These are phyloP conservation scores for Drosophila engyochracea DNA, from an alignment of 2,888 invertebrate species.

Conservation along the genomic window DNA sequence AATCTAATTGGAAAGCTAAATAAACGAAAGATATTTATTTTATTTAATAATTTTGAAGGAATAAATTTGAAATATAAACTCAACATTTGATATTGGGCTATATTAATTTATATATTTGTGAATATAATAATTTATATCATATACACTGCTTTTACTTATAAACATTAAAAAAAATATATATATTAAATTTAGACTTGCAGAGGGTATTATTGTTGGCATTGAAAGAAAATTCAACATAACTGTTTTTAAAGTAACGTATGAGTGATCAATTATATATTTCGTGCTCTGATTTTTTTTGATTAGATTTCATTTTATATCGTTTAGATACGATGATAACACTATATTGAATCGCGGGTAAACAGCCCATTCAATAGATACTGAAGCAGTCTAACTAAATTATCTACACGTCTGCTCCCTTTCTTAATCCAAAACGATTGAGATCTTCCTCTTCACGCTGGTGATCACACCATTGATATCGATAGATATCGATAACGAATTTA, in stretches of 20 bases:
- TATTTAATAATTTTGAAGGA: neutral
- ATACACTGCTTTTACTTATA: neutral
- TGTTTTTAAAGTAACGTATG: neutral
- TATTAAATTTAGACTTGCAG: neutral
- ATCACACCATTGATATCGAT: neutral
- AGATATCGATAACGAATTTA: neutral
- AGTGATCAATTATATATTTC: neutral
- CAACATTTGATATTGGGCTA: neutral
- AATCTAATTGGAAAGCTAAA: slow-evolving; percentile 21
- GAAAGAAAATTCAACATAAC: neutral
- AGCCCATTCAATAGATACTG: neutral
- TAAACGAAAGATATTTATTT: neutral
- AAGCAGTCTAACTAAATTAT: neutral
- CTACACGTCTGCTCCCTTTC: neutral
- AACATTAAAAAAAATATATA: neutral
- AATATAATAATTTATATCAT: neutral
- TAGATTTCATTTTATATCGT: neutral
- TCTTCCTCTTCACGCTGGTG: neutral
- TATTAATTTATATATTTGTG: neutral
- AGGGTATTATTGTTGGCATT: neutral
- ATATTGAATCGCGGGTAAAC: neutral
- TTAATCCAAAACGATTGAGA: neutral
- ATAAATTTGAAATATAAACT: neutral
- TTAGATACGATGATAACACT: neutral
- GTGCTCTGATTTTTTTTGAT: neutral